Percentiles rank a stretch among this genome's conserved stretches.
phyloP scores from a whole-genome alignment of 2,113 vertebrate species.

The Neolamprologus toae region DNA sequence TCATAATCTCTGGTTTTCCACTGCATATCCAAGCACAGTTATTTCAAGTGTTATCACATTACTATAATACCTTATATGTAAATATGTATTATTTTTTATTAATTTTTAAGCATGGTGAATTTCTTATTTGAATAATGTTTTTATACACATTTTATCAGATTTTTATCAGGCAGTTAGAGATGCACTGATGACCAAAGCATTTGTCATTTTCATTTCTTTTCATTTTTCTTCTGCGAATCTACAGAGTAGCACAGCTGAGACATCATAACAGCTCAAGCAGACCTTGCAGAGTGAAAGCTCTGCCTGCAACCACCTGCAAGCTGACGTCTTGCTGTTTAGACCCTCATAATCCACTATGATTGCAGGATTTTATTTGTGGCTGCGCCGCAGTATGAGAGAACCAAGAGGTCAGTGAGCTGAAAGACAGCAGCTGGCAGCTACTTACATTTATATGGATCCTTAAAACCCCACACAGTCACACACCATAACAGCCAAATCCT shows the following conservation, averaged over 20 bases:
- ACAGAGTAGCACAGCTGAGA: background rate
- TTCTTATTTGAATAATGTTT: background rate
- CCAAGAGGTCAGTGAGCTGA: background rate
- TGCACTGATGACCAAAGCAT: background rate
- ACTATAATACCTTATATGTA: background rate
- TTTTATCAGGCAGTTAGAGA: background rate
- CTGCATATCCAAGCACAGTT: background rate
- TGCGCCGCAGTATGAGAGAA: background rate
- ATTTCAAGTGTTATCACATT: background rate
- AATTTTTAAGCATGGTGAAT: background rate
- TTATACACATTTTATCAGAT: background rate
- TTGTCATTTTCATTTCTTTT: background rate
- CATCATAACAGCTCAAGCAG: background rate
- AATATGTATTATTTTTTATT: background rate
- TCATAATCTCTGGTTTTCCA: background rate
- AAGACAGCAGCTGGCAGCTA: conserved; percentile 1
- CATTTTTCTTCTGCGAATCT: background rate
- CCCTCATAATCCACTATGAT: background rate
- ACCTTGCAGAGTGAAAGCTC: background rate
- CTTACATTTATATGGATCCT: conserved; percentile 7
- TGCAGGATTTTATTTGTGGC: background rate
- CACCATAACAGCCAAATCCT: background rate
- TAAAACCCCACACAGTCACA: background rate
- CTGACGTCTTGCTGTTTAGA: background rate
- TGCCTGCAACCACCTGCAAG: background rate